These are phyloP conservation scores for Periparus ater DNA, from an alignment of 2,797 vertebrate species.

Conservation along the genomic window DNA sequence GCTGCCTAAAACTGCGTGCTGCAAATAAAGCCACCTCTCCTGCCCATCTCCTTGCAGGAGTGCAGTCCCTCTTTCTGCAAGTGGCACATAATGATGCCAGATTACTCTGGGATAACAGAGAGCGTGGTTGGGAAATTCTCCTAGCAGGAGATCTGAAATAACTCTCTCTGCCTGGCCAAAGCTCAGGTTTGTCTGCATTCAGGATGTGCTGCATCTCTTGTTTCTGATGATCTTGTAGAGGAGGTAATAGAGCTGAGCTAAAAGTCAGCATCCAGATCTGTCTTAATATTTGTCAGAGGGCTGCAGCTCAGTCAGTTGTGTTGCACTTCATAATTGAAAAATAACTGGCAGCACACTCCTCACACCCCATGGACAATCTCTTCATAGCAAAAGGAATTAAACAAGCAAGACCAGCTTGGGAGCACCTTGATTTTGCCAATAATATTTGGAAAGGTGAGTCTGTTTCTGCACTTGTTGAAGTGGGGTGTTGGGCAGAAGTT, in stretches of 20 bases:
- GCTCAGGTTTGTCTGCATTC: neutral
- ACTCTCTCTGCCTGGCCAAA: neutral
- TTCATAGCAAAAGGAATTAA: neutral
- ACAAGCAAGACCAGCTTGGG: neutral
- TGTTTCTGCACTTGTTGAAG: neutral
- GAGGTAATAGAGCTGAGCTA: neutral
- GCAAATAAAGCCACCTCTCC: neutral
- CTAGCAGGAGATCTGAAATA: neutral
- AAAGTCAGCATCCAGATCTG: neutral
- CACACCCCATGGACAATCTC: rapidly evolving
- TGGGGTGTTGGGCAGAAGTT: neutral
- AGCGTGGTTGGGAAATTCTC: neutral
- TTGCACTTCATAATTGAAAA: neutral
- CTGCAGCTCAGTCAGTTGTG: neutral
- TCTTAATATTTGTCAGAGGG: neutral
- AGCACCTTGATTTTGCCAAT: neutral
- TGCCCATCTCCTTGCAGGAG: neutral
- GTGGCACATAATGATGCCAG: neutral
- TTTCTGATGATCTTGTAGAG: neutral
- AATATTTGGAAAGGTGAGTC: neutral
- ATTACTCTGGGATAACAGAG: neutral
- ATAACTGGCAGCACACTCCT: neutral
- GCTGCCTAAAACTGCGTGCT: neutral
- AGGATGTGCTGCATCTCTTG: neutral
- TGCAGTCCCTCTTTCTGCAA: neutral